Base-by-base conservation (phyloP, 2,797 vertebrate genomes). In the Chiroxiphia lanceolata region DNA sequence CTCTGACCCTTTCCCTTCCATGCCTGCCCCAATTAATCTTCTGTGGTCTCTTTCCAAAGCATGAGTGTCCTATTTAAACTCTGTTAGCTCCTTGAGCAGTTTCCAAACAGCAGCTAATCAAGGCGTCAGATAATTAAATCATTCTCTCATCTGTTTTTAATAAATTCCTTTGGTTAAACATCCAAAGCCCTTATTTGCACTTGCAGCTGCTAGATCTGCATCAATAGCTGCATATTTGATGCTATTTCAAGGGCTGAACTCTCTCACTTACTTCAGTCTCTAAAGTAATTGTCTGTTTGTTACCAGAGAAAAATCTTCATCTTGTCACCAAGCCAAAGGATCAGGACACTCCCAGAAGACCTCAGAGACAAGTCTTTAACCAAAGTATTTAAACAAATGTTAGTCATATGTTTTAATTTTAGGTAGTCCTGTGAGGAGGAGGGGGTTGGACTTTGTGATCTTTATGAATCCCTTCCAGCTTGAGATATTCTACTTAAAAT, bases 21-120 rank as follows among this genome's bases (percentile, higher is more conserved):
- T 95, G 97, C 79, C 91, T 95, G 82, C 86, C 91, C 91, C 90
- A 96, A 93, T 96, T 98, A 97, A 96, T 97, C 68, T 96, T 77
- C 90, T 77, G 69, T 95, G 92, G 93, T 94, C 68, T 83, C 87
- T 74, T 93, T 97, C 97, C 97, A 97, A 92, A 91, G 92, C n/a
- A 80, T 14, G 11, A 88, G 83, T 82, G 83, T 95, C 83, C 86
- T 96, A 96, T 96, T 97, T 95, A 91, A 97, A 93, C 23, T 94
- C 56, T 31, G 53, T 90, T 81, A 91, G 56, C 70, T 95, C 92
- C 88, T 76, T 94, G 94, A 93, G 91, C 75, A 71, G 50, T 91
- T 94, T 93, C 89, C 93, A 97, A 95, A 90, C 11, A 75, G 63
- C 83, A 93, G 74, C 47, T 90, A 92, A 75, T 67, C 60, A 84